Conservation (phyloP, 2,797 vertebrate genomes). For the Numenius phaeopus region DNA sequence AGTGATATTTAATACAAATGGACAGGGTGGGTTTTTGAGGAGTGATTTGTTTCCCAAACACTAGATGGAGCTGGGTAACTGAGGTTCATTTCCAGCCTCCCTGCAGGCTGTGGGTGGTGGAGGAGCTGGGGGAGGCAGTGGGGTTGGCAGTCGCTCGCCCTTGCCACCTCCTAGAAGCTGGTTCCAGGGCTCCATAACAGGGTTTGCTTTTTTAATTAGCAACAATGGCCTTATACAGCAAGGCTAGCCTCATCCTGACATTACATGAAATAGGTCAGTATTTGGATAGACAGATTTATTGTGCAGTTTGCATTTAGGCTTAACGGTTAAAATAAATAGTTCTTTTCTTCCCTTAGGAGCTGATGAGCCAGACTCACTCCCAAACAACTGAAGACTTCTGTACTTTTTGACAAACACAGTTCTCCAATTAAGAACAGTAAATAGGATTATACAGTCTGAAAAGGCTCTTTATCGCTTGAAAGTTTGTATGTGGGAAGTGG, state of each 20-base stretch:
- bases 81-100: constrained; percentile 62
- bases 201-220: constrained; percentile 59
- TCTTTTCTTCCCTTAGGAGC: constrained; percentile 79
- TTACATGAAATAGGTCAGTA: constrained; percentile 81
- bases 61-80: constrained; percentile 79
- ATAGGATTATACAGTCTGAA: constrained; percentile 84
- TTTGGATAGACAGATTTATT: constrained; percentile 82
- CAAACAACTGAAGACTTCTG: constrained; percentile 82
- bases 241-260: constrained; percentile 75
- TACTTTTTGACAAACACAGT: constrained; percentile 81
- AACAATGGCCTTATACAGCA: constrained; percentile 75
- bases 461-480: constrained; percentile 80
- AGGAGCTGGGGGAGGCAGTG: not conserved
- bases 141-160: constrained; percentile 13
- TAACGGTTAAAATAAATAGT: constrained; percentile 82
- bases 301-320: constrained; percentile 80
- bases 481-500: constrained; percentile 76
- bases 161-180: constrained; percentile 46
- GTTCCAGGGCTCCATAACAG: constrained; percentile 53
- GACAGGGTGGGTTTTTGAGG: not conserved
- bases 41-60: constrained; percentile 63
- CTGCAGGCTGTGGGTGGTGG: not conserved
- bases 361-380: constrained; percentile 78
- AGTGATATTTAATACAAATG: not conserved
- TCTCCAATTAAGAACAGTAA: constrained; percentile 83